Conservation (phyloP, 2,888 invertebrate species). For the Melinopterus prodromus region DNA sequence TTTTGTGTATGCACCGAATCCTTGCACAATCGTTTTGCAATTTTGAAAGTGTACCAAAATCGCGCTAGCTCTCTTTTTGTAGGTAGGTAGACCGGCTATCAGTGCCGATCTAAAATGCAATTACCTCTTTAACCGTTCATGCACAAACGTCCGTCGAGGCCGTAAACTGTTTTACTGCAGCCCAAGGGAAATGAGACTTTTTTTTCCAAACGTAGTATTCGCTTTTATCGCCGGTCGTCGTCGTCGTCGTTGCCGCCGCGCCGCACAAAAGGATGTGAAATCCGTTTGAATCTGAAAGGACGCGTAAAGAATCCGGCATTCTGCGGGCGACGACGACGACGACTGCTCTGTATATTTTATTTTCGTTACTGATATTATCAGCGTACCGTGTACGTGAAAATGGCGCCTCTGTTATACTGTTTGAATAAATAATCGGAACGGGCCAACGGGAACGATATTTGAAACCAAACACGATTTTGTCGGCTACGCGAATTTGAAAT, state of each 20-base stretch:
- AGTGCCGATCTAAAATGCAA: neutral
- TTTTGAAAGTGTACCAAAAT: neutral
- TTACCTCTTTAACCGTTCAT: conserved; percentile 4
- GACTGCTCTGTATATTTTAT: neutral
- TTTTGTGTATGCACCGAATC: neutral
- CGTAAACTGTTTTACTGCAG: neutral
- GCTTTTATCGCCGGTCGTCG: neutral
- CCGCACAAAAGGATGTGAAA: conserved; percentile 4
- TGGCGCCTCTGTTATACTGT: neutral
- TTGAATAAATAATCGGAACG: neutral
- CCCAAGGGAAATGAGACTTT: conserved; percentile 4
- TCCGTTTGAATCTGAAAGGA: conserved; percentile 4
- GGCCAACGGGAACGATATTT: neutral
- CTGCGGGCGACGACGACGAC: neutral
- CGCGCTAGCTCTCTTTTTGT: neutral
- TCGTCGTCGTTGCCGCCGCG: neutral
- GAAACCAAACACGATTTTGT: neutral
- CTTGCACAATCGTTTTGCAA: neutral
- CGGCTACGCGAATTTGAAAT: neutral
- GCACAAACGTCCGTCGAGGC: conserved; percentile 4
- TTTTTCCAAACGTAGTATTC: neutral
- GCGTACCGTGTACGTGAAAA: neutral
- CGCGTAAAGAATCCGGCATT: neutral
- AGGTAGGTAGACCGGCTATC: neutral
- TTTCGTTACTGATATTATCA: neutral